Base-by-base conservation (phyloP, 2,888 invertebrate species). In the Ochropleura leucogaster region DNA sequence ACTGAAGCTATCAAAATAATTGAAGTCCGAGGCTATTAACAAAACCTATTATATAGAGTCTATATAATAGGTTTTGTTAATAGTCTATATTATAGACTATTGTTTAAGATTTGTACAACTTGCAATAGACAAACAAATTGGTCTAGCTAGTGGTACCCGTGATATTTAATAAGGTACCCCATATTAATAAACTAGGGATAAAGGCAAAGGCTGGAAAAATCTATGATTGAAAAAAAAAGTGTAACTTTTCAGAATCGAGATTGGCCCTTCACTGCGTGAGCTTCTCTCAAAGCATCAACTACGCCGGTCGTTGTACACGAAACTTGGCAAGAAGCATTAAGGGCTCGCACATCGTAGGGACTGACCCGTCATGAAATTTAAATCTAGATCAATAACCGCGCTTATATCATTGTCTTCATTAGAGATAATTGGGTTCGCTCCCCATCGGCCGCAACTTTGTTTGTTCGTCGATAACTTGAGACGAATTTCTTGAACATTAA, bases 361-460 rank as follows among this genome's bases (percentile, higher is more conserved):
- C 96, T 96, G 96, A 96, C 96, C 96, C 96, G 95, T 95, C 95
- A 95, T 96, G 96, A 96, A 96, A 96, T 96, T 96, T 96, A 96
- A 96, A 96, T 96, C 96, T 96, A 96, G 96, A 96, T 96, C 96
- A 96, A 96, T 96, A 96, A 96, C 96, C 95, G 92, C 93, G 96
- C 96, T 96, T 96, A 96, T 96, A 96, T 96, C 96, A 96, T 96
- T 96, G 96, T 96, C 96, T 96, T 96, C 96, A 96, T 96, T 96
- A 96, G 94, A 94, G 96, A 95, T 96, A 96, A 96, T 96, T 96
- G 96, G 96, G 96, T 96, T 93, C 92, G 92, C 94, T 95, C 96
- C 96, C 94, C 93, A 92, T 92, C 93, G 94, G 93, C 93, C 94
- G 89, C 93, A 96, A 96, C 94, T 96, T 95, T 96, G 96, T 96